phyloP scores from a whole-genome alignment of 1,140 invertebrate species.

The Atopsyche davidsoni region DNA sequence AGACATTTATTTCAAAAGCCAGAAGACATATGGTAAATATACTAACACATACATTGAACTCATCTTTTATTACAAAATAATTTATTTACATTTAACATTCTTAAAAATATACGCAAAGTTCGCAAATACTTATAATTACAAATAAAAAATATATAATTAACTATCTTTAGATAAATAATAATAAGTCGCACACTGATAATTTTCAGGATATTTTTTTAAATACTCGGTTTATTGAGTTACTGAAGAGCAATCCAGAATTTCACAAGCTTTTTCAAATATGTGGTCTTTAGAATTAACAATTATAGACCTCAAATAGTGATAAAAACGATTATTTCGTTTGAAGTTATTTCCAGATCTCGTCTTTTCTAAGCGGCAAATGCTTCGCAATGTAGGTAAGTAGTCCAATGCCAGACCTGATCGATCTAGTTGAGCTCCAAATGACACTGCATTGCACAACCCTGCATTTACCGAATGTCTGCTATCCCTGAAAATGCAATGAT shows the following conservation, averaged over 20 bases:
- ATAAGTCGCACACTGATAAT: neutral
- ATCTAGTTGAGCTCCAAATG: constrained; percentile 35
- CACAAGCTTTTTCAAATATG: constrained; percentile 38
- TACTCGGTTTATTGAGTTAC: neutral
- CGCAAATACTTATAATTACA: neutral
- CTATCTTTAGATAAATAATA: neutral
- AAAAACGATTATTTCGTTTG: constrained; percentile 54
- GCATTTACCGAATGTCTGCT: constrained; percentile 7
- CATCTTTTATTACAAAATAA: neutral
- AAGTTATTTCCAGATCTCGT: constrained; percentile 41
- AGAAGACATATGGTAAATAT: neutral
- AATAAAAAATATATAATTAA: neutral
- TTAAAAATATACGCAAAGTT: neutral
- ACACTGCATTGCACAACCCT: constrained; percentile 35
- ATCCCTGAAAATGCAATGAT: neutral
- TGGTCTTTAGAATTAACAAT: constrained; percentile 41
- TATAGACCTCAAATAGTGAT: constrained; percentile 52
- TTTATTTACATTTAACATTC: neutral
- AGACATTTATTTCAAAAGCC: too few species aligned
- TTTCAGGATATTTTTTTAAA: neutral
- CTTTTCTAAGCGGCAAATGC: constrained; percentile 52
- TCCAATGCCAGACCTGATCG: constrained; percentile 43
- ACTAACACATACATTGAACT: neutral
- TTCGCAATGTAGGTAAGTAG: constrained; percentile 51
- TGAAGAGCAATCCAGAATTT: constrained; percentile 31